These are phyloP conservation scores for Saccostrea echinata DNA, from an alignment of 1,140 invertebrate genomes.

Conservation along the genomic window DNA sequence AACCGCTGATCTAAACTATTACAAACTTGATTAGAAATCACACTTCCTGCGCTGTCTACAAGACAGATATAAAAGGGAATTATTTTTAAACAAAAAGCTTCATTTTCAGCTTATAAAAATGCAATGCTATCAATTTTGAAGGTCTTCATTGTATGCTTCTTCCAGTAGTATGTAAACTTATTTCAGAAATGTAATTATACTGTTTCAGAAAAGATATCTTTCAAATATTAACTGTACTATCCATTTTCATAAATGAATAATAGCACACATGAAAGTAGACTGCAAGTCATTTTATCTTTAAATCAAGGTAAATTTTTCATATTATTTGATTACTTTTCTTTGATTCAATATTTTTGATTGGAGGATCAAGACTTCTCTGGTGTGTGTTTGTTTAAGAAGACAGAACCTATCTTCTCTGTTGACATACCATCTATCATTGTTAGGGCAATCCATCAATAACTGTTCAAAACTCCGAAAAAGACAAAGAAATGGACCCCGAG, in stretches of 20 bases:
- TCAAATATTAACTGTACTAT: neutral
- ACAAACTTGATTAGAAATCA: conserved; percentile 35
- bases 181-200: neutral
- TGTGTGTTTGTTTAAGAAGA: neutral
- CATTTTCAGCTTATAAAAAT: conserved; percentile 37
- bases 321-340: neutral
- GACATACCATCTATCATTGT: neutral
- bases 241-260: neutral
- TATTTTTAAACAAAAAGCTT: conserved; percentile 11
- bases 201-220: neutral
- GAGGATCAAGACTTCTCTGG: neutral
- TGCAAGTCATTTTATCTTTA: neutral
- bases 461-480: conserved; percentile 9
- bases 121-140: conserved; percentile 2
- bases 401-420: neutral
- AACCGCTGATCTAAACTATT: conserved; percentile 14
- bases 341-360: neutral
- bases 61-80: neutral
- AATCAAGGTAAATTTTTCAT: neutral
- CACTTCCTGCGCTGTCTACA: neutral
- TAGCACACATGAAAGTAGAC: too few relatives aligned
- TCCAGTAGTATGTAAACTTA: neutral
- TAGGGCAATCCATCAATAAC: neutral
- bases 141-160: neutral
- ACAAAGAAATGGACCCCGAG: neutral